These are phyloP conservation scores for Kobus ellipsiprymnus DNA, from an alignment of 2,113 vertebrate genomes.

Conservation along the genomic window DNA sequence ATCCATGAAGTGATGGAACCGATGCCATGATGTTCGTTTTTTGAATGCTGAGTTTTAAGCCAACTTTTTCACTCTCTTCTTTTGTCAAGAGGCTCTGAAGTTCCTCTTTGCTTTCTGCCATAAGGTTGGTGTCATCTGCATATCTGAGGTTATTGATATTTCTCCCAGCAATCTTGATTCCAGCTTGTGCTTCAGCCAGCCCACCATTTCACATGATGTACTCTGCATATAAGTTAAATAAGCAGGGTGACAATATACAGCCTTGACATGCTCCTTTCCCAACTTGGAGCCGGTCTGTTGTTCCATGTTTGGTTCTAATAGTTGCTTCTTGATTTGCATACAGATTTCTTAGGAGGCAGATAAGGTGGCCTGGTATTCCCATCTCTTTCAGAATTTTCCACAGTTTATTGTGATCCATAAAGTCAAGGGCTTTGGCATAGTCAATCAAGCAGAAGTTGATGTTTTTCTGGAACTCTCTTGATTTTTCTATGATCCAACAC, in stretches of 20 bases:
- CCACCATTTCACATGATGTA: neutral
- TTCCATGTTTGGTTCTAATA: neutral
- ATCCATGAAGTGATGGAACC: neutral
- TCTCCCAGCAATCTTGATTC: neutral
- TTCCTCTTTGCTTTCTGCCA: accelerated
- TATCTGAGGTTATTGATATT: neutral
- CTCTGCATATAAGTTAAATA: neutral
- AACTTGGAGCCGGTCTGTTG: neutral
- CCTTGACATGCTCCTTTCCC: neutral
- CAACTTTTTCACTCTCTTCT: neutral
- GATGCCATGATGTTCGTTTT: neutral
- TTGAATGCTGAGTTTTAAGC: neutral
- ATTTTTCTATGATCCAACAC: neutral
- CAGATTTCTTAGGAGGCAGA: neutral
- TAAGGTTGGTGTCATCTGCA: neutral
- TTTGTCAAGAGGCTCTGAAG: neutral
- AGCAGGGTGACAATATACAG: neutral
- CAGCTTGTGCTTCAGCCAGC: neutral
- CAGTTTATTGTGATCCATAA: neutral
- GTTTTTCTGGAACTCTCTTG: neutral
- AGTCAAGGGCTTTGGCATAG: neutral
- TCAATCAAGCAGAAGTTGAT: neutral
- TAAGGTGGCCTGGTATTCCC: neutral
- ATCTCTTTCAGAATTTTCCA: neutral
- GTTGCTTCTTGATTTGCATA: neutral